Evolutionary conservation across 2,113 vertebrate species (phyloP).

Genomic region (Oreamnos americanus): DNA sequence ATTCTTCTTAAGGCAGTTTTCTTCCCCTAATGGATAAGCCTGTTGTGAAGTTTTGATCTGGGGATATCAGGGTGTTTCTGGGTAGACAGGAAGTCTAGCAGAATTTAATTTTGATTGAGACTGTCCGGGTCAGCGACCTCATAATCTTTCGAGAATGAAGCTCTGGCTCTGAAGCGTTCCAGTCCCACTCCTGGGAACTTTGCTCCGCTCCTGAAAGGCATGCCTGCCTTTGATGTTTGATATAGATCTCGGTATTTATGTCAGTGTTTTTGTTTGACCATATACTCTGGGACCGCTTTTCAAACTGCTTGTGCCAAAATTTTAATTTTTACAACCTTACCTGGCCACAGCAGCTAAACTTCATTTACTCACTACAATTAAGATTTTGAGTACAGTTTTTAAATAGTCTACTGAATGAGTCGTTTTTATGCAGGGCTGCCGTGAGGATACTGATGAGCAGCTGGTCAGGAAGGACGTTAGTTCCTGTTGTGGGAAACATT

Average conservation of each 20-base stretch:
- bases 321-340: not conserved
- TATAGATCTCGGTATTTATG: not conserved
- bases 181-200: not conserved
- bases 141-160: conserved; percentile 47
- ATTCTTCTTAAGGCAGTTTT: not conserved
- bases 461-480: not conserved
- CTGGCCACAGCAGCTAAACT: not conserved
- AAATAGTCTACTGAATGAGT: not conserved
- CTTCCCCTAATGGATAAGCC: not conserved
- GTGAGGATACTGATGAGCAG: not conserved
- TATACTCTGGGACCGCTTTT: not conserved
- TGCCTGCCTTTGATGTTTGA: not conserved
- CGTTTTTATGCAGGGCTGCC: not conserved
- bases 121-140: conserved; percentile 7
- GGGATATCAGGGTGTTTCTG: not conserved
- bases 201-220: not conserved
- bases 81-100: conserved; percentile 26
- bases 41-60: not conserved
- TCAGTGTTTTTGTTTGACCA: not conserved
- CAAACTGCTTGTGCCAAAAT: not conserved
- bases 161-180: not conserved
- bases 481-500: conserved; percentile 19
- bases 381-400: not conserved
- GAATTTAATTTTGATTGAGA: conserved; percentile 40
- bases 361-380: not conserved